Evolutionary conservation across 1,140 invertebrate genomes (phyloP).

Genomic region (Drosophila prosaltans): DNA sequence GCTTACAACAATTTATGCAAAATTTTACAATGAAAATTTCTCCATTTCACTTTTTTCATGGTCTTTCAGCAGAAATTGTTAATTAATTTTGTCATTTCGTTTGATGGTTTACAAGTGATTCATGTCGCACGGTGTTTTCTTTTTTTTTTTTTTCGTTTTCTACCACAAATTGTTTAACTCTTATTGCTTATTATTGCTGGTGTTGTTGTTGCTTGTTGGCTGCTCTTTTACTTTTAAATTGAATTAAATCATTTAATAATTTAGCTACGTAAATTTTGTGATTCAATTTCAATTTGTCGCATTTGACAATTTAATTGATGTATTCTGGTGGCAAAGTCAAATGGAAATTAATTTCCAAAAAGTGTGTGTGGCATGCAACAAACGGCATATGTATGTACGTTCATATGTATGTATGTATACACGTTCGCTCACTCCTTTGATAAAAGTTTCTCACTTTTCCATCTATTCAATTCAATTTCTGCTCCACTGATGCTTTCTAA

Average conservation of each 20-base stretch:
- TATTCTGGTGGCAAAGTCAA: neutral
- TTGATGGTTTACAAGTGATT: neutral
- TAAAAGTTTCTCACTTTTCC: neutral
- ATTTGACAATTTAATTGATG: neutral
- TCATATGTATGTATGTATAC: too few species aligned
- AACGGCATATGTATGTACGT: too few species aligned
- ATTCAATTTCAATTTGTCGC: neutral
- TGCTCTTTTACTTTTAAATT: neutral
- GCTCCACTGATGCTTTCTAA: constrained; percentile 1
- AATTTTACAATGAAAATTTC: neutral
- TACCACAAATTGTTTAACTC: too few species aligned
- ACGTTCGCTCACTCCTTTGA: too few species aligned
- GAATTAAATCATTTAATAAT: constrained; percentile 6
- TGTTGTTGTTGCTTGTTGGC: too few species aligned
- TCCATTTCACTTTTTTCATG: neutral
- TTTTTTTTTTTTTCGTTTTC: too few species aligned
- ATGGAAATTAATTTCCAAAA: constrained; percentile 1
- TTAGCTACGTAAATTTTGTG: neutral
- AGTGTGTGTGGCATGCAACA: neutral
- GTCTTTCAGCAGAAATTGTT: neutral
- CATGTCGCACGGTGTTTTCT: too few species aligned
- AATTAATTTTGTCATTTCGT: neutral
- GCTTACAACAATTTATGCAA: constrained; percentile 2
- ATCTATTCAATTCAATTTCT: too few species aligned
- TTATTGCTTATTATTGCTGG: too few species aligned